A percentile compares a stretch with the other conserved stretches of the same genome.
phyloP scores from a whole-genome alignment of 2,888 invertebrate species.

The Tinea trinotella region DNA sequence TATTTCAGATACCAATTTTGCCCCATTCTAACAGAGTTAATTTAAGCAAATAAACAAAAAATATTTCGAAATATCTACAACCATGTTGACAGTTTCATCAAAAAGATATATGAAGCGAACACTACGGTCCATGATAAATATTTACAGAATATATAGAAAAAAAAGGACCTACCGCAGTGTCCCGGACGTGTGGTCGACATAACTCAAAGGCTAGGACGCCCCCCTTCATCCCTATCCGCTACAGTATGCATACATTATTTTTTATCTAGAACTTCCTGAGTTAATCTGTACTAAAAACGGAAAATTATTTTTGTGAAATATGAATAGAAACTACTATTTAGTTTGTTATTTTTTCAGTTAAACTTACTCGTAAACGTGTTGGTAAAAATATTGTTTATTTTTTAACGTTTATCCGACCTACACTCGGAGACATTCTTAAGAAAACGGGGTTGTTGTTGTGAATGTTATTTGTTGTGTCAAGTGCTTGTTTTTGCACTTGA shows the following conservation, averaged over 20 bases:
- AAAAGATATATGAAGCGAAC: constrained; percentile 14
- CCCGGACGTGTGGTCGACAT: constrained; percentile 20
- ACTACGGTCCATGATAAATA: constrained; percentile 16
- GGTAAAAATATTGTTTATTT: too few species aligned
- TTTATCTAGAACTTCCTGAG: constrained; percentile 15
- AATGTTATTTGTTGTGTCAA: too few species aligned
- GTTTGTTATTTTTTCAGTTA: too few species aligned
- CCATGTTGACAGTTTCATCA: constrained; percentile 9
- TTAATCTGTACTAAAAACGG: constrained; percentile 7
- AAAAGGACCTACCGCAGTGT: constrained; percentile 16
- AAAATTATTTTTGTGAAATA: not conserved
- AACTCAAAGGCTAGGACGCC: constrained; percentile 18
- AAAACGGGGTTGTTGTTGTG: too few species aligned
- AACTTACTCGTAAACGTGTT: too few species aligned
- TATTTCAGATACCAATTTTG: too few species aligned
- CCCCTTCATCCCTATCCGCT: constrained; percentile 1
- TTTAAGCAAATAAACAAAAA: constrained; percentile 5
- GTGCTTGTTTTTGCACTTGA: too few species aligned
- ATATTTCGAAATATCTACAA: not conserved
- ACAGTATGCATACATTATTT: constrained; percentile 20
- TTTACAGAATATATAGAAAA: constrained; percentile 16
- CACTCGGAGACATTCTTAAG: too few species aligned
- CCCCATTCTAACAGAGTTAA: too few species aligned
- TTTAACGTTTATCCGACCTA: too few species aligned
- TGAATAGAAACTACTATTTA: too few species aligned